Conservation (phyloP, 2,113 vertebrate species). For the Sterrhoptilus dennistouni region DNA sequence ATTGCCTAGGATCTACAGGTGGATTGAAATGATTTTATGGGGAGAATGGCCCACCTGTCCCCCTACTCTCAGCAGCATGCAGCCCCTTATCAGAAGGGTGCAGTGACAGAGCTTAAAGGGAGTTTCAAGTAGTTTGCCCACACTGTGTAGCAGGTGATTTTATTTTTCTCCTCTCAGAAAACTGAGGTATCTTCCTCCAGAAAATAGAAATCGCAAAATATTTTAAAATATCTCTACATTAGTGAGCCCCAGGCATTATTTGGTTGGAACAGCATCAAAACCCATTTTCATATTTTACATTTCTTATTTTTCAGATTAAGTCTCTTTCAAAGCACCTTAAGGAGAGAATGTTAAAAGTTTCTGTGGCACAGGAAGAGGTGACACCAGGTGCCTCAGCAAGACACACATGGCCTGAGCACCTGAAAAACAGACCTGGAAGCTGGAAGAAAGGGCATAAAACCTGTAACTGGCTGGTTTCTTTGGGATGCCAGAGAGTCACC, state of each 20-base stretch:
- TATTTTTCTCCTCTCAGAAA: background rate
- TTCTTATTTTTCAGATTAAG: background rate
- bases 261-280: background rate
- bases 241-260: background rate
- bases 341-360: background rate
- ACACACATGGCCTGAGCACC: background rate
- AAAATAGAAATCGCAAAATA: background rate
- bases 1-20: background rate
- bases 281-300: background rate
- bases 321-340: background rate
- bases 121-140: background rate
- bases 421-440: background rate
- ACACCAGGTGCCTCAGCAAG: background rate
- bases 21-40: background rate
- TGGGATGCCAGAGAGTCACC: background rate
- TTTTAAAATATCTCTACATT: background rate
- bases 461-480: background rate
- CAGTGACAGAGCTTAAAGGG: background rate
- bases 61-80: rapidly evolving
- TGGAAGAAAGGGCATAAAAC: background rate
- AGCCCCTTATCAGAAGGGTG: background rate
- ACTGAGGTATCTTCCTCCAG: background rate
- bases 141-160: background rate
- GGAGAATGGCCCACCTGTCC: background rate
- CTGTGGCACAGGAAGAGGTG: background rate